phyloP scores from a whole-genome alignment of 92 coral and sea anemone genomes.

The Porites divaricata region DNA sequence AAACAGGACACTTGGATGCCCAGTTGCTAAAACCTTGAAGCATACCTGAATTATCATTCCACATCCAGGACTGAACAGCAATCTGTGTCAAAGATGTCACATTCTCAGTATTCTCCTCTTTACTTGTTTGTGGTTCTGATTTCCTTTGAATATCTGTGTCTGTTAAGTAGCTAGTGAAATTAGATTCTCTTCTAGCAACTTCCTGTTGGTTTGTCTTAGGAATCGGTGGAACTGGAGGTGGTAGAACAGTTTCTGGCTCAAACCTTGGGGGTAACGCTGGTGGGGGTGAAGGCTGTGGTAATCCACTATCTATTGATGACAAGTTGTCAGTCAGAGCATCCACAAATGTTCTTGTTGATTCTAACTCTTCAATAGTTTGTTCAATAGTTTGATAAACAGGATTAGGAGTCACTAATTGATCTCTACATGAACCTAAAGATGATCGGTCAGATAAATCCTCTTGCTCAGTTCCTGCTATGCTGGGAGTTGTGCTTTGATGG shows the following conservation, averaged over 20 bases:
- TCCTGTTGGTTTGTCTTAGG: slow-evolving; percentile 39
- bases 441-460: slow-evolving; percentile 24
- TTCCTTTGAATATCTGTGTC: slow-evolving; percentile 23
- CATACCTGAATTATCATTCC: slow-evolving; percentile 66
- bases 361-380: slow-evolving; percentile 22
- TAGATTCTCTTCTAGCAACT: slow-evolving; percentile 9
- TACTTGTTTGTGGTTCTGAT: background rate
- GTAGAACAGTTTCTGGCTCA: slow-evolving; percentile 30
- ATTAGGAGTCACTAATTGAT: slow-evolving; percentile 50
- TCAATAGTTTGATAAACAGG: slow-evolving; percentile 67
- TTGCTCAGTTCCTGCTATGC: slow-evolving; percentile 46
- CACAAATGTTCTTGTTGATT: slow-evolving; percentile 21
- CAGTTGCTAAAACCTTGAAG: background rate
- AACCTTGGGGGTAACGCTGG: slow-evolving; percentile 68
- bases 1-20: no score
- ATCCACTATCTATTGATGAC: slow-evolving; percentile 8
- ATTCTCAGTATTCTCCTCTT: slow-evolving; percentile 18
- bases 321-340: slow-evolving; percentile 3
- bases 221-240: slow-evolving; percentile 53
- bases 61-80: slow-evolving; percentile 57
- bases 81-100: background rate
- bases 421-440: slow-evolving; percentile 53
- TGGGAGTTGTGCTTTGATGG: slow-evolving; percentile 45
- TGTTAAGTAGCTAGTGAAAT: slow-evolving; percentile 32
- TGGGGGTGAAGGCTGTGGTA: slow-evolving; percentile 47